Percentiles rank a stretch among this genome's conserved stretches.
Conservation (phyloP, 2,113 vertebrate genomes). For the Hyperopisus bebe region DNA sequence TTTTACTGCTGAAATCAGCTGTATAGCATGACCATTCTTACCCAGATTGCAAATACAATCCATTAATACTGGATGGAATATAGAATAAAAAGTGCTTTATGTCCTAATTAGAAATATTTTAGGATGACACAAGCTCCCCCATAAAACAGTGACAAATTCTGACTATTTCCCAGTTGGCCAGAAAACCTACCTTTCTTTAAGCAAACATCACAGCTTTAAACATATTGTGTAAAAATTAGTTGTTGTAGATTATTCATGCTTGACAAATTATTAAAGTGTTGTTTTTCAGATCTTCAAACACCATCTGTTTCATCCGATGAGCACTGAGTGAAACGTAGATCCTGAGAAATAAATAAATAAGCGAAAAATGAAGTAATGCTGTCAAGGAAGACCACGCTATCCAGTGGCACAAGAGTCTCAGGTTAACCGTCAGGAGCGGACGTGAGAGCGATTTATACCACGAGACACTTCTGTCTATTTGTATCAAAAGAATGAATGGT, state of each 20-base stretch:
- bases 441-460: background rate
- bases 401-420: background rate
- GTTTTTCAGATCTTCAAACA: slow-evolving; percentile 21
- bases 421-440: background rate
- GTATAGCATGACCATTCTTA: background rate
- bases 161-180: background rate
- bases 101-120: background rate
- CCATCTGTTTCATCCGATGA: slow-evolving; percentile 32
- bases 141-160: background rate
- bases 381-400: background rate
- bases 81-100: background rate
- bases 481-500: background rate
- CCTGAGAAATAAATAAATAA: background rate
- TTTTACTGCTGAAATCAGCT: slow-evolving; percentile 6
- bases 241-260: slow-evolving; percentile 15
- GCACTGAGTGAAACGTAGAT: slow-evolving; percentile 16
- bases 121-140: background rate
- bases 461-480: background rate
- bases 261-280: slow-evolving; percentile 16
- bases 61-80: background rate
- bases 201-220: background rate
- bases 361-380: background rate
- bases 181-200: background rate
- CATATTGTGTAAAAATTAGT: slow-evolving; percentile 24
- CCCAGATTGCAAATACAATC: background rate